phyloP scores from a whole-genome alignment of 2,797 vertebrate species.

The Enteromius fasciolatus region DNA sequence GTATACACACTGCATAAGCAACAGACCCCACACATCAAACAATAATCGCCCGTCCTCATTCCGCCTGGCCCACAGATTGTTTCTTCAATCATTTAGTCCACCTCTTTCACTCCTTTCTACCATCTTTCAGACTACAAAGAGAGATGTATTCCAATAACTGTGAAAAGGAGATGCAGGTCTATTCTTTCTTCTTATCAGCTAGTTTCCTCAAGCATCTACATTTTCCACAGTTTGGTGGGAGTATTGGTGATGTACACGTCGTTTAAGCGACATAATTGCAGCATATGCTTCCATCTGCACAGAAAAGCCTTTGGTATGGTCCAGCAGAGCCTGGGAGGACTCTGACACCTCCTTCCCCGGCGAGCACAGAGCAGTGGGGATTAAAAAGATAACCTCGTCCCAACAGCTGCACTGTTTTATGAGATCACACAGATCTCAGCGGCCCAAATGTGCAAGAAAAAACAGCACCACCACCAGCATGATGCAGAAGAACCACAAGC shows the following conservation, averaged over 20 bases:
- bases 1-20: slow-evolving; percentile 26
- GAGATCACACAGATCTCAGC: slow-evolving; percentile 42
- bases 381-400: slow-evolving; percentile 51
- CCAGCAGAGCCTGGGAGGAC: slow-evolving; percentile 24
- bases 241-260: neutral
- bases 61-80: slow-evolving; percentile 3
- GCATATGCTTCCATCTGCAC: slow-evolving; percentile 18
- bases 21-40: slow-evolving; percentile 49
- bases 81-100: neutral
- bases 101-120: slow-evolving; percentile 4
- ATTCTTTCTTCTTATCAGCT: slow-evolving; percentile 33
- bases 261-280: neutral
- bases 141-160: neutral
- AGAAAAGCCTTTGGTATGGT: slow-evolving; percentile 4
- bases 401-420: slow-evolving; percentile 56
- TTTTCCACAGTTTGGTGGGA: neutral
- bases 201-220: neutral
- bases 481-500: slow-evolving; percentile 37
- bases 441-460: slow-evolving; percentile 21
- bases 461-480: slow-evolving; percentile 18
- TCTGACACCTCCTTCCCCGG: slow-evolving; percentile 51
- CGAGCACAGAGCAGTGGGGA: slow-evolving; percentile 42
- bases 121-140: slow-evolving; percentile 21
- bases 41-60: neutral
- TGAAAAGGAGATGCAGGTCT: slow-evolving; percentile 26